Conservation (phyloP, 2,113 vertebrate species). For the Aviceda subcristata region DNA sequence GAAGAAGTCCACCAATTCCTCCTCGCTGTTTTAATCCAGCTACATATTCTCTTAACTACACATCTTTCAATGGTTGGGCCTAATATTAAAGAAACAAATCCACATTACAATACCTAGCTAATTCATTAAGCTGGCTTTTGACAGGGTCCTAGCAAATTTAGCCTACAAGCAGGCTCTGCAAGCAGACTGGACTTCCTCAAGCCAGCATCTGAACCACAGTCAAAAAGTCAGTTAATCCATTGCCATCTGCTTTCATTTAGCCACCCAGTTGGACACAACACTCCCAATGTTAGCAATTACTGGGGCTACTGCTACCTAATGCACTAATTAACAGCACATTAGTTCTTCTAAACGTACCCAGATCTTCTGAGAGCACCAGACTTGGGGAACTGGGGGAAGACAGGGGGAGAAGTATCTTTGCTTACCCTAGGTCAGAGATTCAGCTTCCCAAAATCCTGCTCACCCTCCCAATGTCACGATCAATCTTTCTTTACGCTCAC, state of each 20-base stretch:
- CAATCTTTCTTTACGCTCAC: neutral
- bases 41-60: neutral
- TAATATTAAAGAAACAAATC: neutral
- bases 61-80: neutral
- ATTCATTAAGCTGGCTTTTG: neutral
- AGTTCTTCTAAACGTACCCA: fast-evolving
- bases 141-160: neutral
- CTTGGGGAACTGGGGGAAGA: fast-evolving
- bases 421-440: neutral
- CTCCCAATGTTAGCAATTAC: fast-evolving
- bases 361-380: neutral
- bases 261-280: neutral
- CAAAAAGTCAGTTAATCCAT: neutral
- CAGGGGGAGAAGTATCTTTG: neutral
- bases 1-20: neutral
- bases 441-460: neutral
- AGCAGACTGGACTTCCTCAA: neutral
- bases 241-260: neutral
- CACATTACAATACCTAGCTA: neutral
- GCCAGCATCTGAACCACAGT: neutral
- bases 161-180: neutral
- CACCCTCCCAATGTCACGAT: fast-evolving
- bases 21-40: neutral
- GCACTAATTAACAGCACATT: neutral
- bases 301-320: neutral